Evolutionary conservation across 2,888 invertebrate species (phyloP), one percentile per base, ranked within the genome.

Genomic region (Drosophila niveifrons): DNA sequence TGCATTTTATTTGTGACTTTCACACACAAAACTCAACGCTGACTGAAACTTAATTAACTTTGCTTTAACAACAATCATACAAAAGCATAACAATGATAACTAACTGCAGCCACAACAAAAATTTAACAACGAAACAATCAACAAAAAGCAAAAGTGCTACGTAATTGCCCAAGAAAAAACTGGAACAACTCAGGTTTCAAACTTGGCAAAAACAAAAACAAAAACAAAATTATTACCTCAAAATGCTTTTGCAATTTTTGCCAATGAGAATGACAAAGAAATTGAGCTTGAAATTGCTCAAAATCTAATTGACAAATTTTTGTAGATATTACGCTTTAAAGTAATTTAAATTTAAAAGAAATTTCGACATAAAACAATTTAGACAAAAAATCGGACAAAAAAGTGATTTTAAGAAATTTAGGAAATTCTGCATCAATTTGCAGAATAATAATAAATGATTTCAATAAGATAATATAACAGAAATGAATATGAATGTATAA

Each of bases 1-100:
- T 62, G 53, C 66, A 78, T 71, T 68, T 78, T 59, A 69, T 68
- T 74, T 66, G 73, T 66, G 73, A 73, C 78, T 78, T 78, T 79
- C 79, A 73, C 79, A 65, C 23, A 34, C 79, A 65, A 17, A 34
- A 34, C 28, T 7, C 46, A 56, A 65, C 23, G 28, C 17, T 41
- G 62, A 55, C 62, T 51, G 39, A 58, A 64, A 62, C 62, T 63
- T 71, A 79, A 79, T 79, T 79, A 73, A 71, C 59, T 65, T 47
- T 55, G 56, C 53, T 64, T 52, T 39, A 69, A 46, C 57, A 48
- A 36, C n/a, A 51, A 46, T 8, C 39, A 36, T 43, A 36, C 36
- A 36, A 4, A 36, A 31, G 23, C 23, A 23, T 23, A 23, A 36
- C 59, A 62, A 39, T 53, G 56, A 34, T 31, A 52, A 43, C 34